These are phyloP conservation scores for Ceryle rudis DNA, from an alignment of 2,797 vertebrate genomes.

Conservation along the genomic window DNA sequence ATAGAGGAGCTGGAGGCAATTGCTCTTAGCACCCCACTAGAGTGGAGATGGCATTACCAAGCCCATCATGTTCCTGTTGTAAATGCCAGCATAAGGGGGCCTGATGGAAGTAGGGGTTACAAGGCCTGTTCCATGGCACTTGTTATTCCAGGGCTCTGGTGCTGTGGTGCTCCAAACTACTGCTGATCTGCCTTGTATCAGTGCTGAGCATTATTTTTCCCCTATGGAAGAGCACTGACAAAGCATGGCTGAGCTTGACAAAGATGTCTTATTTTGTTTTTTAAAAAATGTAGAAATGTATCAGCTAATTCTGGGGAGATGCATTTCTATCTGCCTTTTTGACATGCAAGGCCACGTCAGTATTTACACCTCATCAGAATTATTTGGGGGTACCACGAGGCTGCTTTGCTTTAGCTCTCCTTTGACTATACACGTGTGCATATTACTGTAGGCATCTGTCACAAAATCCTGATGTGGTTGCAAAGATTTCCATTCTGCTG, in stretches of 20 bases:
- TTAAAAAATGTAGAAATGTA: background rate
- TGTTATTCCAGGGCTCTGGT: background rate
- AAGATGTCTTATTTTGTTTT: background rate
- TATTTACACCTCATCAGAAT: background rate
- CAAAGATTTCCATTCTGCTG: constrained; percentile 29
- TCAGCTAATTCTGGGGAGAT: background rate
- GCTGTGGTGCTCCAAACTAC: background rate
- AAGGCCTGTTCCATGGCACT: background rate
- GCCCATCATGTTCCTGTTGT: accelerated
- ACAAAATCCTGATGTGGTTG: constrained; percentile 6
- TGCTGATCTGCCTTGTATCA: accelerated
- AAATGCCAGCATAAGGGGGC: background rate
- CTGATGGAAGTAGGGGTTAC: background rate
- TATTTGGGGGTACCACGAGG: background rate
- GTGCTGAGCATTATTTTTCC: background rate
- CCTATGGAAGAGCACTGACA: background rate
- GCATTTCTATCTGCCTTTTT: background rate
- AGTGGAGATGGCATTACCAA: background rate
- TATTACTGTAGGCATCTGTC: constrained; percentile 25
- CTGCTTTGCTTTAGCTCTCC: background rate
- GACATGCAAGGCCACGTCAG: background rate
- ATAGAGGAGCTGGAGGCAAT: background rate
- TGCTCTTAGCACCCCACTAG: background rate
- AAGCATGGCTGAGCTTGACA: background rate
- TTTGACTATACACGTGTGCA: background rate